These are phyloP conservation scores for Lagopus leucura DNA, from an alignment of 2,113 vertebrate species.

Conservation along the genomic window DNA sequence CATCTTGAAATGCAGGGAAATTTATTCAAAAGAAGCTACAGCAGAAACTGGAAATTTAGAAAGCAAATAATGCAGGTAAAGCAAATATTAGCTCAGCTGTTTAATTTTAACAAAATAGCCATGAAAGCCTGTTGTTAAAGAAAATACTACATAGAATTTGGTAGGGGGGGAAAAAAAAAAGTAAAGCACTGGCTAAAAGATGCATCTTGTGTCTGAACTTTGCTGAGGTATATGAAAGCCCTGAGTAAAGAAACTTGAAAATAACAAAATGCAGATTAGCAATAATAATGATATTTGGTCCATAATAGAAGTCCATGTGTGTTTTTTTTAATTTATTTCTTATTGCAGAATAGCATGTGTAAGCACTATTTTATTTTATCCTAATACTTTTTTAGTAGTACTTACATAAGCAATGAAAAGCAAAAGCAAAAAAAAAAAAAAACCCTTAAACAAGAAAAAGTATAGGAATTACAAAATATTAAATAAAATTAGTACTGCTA, in stretches of 20 bases:
- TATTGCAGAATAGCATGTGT: not conserved
- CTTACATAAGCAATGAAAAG: not conserved
- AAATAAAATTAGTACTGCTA: not conserved
- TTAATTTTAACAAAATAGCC: not conserved
- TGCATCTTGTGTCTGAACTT: not conserved
- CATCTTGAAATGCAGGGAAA: not conserved
- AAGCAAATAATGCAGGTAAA: constrained; percentile 32
- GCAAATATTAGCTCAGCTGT: constrained; percentile 14
- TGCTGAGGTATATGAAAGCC: not conserved
- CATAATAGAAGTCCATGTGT: not conserved
- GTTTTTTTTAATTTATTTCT: not conserved
- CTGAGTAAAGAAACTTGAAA: not conserved
- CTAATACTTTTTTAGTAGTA: not conserved
- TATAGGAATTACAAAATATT: not conserved
- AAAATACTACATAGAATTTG: not conserved
- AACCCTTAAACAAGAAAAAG: not conserved
- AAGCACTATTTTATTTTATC: not conserved
- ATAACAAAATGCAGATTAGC: not conserved
- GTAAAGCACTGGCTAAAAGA: not conserved
- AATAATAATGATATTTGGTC: not conserved
- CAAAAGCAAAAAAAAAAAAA: not conserved
- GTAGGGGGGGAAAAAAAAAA: not conserved
- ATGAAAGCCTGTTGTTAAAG: not conserved
- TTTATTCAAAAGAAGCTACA: not conserved
- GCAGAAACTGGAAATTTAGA: not conserved